Conservation (phyloP, 2,888 invertebrate species). For the Metacarcinus magister region DNA sequence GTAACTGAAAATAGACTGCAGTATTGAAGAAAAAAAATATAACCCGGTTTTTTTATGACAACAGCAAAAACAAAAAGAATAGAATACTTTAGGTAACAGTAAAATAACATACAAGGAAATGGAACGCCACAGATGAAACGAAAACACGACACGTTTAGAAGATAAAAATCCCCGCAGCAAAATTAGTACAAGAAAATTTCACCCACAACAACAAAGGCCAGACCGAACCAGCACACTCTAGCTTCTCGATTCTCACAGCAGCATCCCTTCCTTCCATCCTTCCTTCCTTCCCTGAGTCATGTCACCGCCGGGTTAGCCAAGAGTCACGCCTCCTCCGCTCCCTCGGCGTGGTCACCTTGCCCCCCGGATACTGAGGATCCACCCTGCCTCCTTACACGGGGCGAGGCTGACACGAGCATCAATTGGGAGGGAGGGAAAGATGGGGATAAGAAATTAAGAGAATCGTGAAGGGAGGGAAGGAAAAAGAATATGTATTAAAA, state of each 20-base stretch:
- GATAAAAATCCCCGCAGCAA: not conserved
- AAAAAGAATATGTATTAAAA: not conserved
- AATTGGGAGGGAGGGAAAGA: not conserved
- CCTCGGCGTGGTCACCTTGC: not conserved
- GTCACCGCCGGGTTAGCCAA: not conserved
- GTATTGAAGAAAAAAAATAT: no score
- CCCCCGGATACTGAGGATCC: not conserved
- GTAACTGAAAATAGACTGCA: no score
- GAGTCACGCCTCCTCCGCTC: not conserved
- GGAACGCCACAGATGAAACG: no score
- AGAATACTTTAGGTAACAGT: not conserved
- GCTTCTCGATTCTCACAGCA: not conserved
- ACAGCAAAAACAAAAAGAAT: no score
- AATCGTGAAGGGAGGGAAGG: not conserved
- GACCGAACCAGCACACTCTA: not conserved
- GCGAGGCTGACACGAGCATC: not conserved
- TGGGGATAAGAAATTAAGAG: not conserved
- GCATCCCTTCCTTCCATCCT: not conserved
- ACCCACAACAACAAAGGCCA: not conserved
- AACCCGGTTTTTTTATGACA: no score
- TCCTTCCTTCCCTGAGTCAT: not conserved
- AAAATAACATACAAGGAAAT: not conserved
- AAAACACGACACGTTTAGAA: no score
- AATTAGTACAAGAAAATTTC: not conserved
- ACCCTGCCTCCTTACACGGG: slow-evolving; percentile 1